A percentile compares a stretch with the other conserved stretches of the same genome.
phyloP scores from a whole-genome alignment of 2,797 vertebrate species.

The Pseudomugil gertrudae region DNA sequence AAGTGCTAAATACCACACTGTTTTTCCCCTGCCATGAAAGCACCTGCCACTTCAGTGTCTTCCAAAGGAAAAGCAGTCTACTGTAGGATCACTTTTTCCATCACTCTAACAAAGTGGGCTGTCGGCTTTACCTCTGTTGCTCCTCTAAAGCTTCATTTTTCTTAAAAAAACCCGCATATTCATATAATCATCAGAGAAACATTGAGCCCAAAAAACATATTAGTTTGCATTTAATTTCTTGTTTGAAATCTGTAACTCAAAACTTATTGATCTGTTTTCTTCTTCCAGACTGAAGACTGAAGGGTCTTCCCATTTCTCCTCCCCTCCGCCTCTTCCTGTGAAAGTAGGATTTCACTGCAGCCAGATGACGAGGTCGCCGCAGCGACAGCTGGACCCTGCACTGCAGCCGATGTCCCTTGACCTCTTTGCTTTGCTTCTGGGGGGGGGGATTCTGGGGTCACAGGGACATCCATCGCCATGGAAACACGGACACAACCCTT shows the following conservation, averaged over 20 bases:
- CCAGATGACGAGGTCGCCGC: conserved; percentile 61
- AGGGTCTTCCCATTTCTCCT: conserved; percentile 13
- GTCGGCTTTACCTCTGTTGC: conserved; percentile 53
- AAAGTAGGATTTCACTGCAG: conserved; percentile 59
- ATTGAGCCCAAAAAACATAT: conserved; percentile 3
- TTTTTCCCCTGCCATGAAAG: conserved; percentile 67
- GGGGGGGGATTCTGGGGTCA: conserved; percentile 41
- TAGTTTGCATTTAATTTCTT: conserved; percentile 22
- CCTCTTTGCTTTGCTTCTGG: conserved; percentile 58
- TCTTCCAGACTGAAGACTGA: conserved; percentile 77
- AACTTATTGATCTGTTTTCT: conserved; percentile 15
- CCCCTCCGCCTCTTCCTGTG: conserved; percentile 40
- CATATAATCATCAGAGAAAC: conserved; percentile 13
- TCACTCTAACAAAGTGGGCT: conserved; percentile 72
- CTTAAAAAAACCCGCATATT: conserved; percentile 24
- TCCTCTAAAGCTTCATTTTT: conserved; percentile 22
- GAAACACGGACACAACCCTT: conserved; percentile 78
- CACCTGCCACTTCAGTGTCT: conserved; percentile 80
- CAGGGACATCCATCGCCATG: conserved; percentile 67
- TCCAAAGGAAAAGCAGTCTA: conserved; percentile 45
- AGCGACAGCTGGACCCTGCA: conserved; percentile 77
- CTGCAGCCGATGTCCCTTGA: conserved; percentile 70
- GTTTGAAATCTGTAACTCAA: conserved; percentile 24
- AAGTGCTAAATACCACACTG: conserved; percentile 77
- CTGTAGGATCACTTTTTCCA: conserved; percentile 66